Conservation (phyloP, 1,140 invertebrate species). For the Drosophila baimaii region DNA sequence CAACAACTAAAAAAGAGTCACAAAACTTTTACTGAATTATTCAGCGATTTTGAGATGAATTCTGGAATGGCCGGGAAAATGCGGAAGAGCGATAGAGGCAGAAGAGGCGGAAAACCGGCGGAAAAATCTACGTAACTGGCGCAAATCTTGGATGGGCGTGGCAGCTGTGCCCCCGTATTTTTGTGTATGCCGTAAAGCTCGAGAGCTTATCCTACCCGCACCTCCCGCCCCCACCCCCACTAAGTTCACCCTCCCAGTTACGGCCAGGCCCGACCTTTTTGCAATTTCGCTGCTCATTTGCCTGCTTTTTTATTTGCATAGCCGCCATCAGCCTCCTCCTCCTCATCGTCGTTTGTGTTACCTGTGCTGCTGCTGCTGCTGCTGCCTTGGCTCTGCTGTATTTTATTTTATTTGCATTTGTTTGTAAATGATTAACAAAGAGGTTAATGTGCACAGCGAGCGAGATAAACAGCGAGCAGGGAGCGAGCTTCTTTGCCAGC, state of each 20-base stretch:
- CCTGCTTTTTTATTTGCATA: conserved; percentile 74
- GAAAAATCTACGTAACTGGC: conserved; percentile 15
- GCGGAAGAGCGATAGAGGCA: background rate
- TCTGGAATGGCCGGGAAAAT: conserved; percentile 22
- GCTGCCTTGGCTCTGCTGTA: conserved; percentile 44
- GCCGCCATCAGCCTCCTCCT: conserved; percentile 22
- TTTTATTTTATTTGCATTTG: conserved; percentile 82
- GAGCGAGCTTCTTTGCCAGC: conserved; percentile 27
- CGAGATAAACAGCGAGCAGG: conserved; percentile 60
- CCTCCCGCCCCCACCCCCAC: background rate
- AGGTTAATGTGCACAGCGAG: conserved; percentile 75
- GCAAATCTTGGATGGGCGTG: conserved; percentile 33
- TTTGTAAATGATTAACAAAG: conserved; percentile 83
- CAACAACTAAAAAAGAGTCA: conserved; percentile 17
- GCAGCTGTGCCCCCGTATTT: conserved; percentile 24
- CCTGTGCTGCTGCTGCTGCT: conserved; percentile 13
- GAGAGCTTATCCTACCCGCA: conserved; percentile 24
- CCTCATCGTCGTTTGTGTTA: conserved; percentile 17
- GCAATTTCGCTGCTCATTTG: conserved; percentile 72
- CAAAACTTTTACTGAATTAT: conserved; percentile 55
- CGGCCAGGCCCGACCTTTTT: conserved; percentile 33
- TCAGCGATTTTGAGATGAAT: conserved; percentile 41
- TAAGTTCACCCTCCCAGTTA: background rate
- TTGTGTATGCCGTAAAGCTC: conserved; percentile 46
- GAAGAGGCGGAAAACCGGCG: background rate